These are phyloP conservation scores for Vanessa atalanta DNA, from an alignment of 1,140 invertebrate genomes.

Conservation along the genomic window DNA sequence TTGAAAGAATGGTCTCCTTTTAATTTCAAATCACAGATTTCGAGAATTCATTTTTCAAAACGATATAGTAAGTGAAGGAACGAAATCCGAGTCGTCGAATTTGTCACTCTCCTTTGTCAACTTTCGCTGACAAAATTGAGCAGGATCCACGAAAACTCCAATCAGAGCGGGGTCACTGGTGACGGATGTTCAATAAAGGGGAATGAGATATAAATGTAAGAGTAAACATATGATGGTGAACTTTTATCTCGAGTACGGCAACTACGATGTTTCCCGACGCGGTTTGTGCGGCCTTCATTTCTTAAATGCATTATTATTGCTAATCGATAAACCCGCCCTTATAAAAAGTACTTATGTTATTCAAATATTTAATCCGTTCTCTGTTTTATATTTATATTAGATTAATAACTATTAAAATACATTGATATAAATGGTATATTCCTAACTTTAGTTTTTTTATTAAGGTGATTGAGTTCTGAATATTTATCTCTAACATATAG, in stretches of 20 bases:
- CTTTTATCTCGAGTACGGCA: constrained; percentile 4
- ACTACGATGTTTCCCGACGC: neutral
- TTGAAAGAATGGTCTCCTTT: too few relatives aligned
- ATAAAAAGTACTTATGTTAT: neutral
- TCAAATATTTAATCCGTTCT: neutral
- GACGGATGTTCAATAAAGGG: constrained; percentile 42
- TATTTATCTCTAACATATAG: too few relatives aligned
- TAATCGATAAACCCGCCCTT: neutral
- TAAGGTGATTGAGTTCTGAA: too few relatives aligned
- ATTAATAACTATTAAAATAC: too few relatives aligned
- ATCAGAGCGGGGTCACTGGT: constrained; percentile 39
- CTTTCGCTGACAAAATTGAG: neutral
- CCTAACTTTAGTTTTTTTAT: too few relatives aligned
- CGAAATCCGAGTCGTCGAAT: neutral
- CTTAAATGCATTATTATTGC: neutral
- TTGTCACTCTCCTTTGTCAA: constrained; percentile 15
- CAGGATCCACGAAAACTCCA: constrained; percentile 35
- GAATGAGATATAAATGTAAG: constrained; percentile 56
- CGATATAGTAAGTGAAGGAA: neutral
- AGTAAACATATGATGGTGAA: constrained; percentile 45
- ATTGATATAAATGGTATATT: too few relatives aligned
- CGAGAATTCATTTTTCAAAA: neutral
- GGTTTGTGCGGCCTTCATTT: neutral
- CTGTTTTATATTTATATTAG: neutral
- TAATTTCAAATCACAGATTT: too few relatives aligned